Percentiles rank a stretch among this genome's conserved stretches.
phyloP scores from a whole-genome alignment of 1,140 invertebrate species.

The Procambarus virginalis region DNA sequence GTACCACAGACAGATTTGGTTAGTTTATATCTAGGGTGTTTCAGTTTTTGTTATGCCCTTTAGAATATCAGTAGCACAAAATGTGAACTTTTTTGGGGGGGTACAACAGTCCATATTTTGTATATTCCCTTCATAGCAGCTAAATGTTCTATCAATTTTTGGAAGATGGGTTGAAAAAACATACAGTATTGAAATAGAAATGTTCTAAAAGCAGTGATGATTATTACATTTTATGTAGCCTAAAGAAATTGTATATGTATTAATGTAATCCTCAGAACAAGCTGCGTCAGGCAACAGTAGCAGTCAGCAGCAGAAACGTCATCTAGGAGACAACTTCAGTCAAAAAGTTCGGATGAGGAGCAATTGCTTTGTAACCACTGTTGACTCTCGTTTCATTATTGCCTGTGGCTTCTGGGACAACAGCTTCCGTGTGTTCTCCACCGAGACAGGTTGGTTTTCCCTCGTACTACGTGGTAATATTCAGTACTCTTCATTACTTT shows the following conservation, averaged over 20 bases:
- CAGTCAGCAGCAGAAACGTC: slow-evolving; percentile 79
- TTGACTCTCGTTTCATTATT: slow-evolving; percentile 90
- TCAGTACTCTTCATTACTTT: no score
- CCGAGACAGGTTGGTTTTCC: slow-evolving; percentile 86
- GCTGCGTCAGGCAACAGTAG: slow-evolving; percentile 60
- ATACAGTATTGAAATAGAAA: no score
- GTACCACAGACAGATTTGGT: no score
- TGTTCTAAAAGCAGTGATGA: not conserved
- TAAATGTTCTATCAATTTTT: no score
- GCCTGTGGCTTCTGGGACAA: slow-evolving; percentile 99
- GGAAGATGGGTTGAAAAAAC: no score
- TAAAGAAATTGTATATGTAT: not conserved
- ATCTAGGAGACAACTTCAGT: slow-evolving; percentile 96
- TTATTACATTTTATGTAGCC: not conserved
- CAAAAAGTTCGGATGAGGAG: slow-evolving; percentile 94
- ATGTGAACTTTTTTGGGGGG: no score
- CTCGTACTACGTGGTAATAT: no score
- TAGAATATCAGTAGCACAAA: no score
- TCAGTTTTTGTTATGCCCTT: no score
- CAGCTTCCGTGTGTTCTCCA: slow-evolving; percentile 97
- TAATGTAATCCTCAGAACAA: slow-evolving; percentile 72
- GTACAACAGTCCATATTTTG: no score
- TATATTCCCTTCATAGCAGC: no score
- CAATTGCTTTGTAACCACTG: slow-evolving; percentile 97
- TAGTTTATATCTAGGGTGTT: no score